Base-by-base conservation (phyloP, 2,113 vertebrate species). In the Pygoscelis adeliae region DNA sequence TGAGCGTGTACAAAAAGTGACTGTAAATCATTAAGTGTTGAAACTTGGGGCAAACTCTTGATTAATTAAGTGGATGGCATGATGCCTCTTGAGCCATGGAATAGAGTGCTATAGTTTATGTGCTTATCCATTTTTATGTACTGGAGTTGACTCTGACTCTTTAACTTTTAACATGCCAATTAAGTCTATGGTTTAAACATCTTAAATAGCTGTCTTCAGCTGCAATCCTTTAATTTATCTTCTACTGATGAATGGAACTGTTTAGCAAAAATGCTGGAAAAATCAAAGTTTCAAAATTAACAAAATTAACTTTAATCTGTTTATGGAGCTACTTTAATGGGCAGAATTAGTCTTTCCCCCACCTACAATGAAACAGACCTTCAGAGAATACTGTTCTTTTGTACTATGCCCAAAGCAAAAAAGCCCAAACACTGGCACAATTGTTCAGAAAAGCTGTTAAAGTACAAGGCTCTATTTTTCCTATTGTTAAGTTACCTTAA, bases 111-210 rank as follows among this genome's bases (percentile, higher is more conserved):
- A 23, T 69, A 89, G 94, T 96, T 97, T 89, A 87, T 93, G 47
- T 86, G 56, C 74, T 72, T 86, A 92, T 72, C 89, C n/a, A 15
- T 91, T 93, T 97, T 97, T 95, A 94, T 62, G 49, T 76, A 94
- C 83, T 89, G 81, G 81, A 90, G 32, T 69, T 97, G 84, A 94
- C 82, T 98, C 94, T 71, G 72, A 73, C 84, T 91, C 83, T 97
- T 95, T 95, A 97, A 96, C 93, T 97, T 98, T 95, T 96, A 97
- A 97, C 42, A 36, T 90, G 89, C n/a, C 93, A 97, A 96, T 97
- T 97, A 97, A 97, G 66, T 36, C 10, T 73, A 95, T 76, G 36
- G 40, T 90, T 92, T 96, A 91, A 78, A 94, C 22, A 69, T 94
- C 44, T 97, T 96, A 96, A 97, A 92, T 91, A 95, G 36, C 90